These are phyloP conservation scores for Eulemur rubriventer DNA, from an alignment of 2,797 vertebrate species.

Conservation along the genomic window DNA sequence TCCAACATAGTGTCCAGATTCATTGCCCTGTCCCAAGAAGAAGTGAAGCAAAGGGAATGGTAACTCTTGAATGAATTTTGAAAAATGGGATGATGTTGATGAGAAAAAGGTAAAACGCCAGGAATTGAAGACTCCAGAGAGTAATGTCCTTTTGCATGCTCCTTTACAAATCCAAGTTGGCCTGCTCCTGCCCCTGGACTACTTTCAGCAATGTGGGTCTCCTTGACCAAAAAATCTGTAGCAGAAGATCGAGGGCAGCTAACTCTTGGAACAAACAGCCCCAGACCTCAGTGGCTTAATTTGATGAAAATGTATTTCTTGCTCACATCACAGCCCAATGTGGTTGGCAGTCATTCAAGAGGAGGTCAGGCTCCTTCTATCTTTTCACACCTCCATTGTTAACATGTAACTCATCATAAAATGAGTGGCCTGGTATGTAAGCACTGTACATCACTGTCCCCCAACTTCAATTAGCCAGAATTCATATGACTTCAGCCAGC, in stretches of 20 bases:
- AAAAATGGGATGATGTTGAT: not conserved
- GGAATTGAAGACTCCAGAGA: not conserved
- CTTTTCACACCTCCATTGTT: not conserved
- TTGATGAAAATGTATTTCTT: not conserved
- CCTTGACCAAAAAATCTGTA: not conserved
- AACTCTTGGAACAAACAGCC: not conserved
- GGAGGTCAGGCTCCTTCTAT: not conserved
- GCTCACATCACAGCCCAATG: not conserved
- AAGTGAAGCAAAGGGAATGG: not conserved
- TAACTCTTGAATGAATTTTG: not conserved
- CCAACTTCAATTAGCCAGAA: not conserved
- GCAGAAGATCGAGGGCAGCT: not conserved
- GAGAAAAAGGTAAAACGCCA: not conserved
- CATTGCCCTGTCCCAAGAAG: not conserved
- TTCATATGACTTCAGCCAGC: not conserved
- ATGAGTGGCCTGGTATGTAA: not conserved
- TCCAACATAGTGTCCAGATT: not conserved
- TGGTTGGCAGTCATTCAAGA: not conserved
- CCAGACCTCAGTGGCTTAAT: not conserved
- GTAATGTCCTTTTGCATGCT: not conserved
- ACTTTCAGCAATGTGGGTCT: not conserved
- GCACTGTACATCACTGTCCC: not conserved
- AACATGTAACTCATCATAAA: not conserved
- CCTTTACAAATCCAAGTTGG: not conserved
- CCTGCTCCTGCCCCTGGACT: not conserved